A percentile compares a stretch with the other conserved stretches of the same genome.
Conservation (phyloP, 2,797 vertebrate species). For the Sternarchorhynchus goeldii region DNA sequence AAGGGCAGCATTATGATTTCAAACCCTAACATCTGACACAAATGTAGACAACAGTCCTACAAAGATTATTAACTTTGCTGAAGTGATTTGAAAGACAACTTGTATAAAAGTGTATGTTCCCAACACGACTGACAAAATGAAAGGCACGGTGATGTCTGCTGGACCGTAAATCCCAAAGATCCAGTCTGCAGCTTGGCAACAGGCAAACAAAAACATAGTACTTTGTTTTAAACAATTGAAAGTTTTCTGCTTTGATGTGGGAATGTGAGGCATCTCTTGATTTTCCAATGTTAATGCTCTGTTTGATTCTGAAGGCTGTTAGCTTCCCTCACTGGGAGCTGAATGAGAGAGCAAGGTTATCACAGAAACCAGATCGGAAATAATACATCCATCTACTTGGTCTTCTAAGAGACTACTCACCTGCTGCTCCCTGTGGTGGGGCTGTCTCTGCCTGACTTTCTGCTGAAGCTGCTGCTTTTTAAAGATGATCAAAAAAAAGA, state of each 20-base stretch:
- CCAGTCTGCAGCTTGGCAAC: slow-evolving; percentile 74
- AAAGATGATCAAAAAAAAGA: slow-evolving; percentile 19
- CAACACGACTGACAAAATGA: slow-evolving; percentile 41
- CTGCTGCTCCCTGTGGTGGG: slow-evolving; percentile 57
- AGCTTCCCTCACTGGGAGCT: slow-evolving; percentile 66
- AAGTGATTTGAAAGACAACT: slow-evolving; percentile 42
- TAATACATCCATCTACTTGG: background rate
- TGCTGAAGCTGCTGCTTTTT: slow-evolving; percentile 51
- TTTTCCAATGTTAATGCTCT: slow-evolving; percentile 20
- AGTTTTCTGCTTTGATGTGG: background rate
- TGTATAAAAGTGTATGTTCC: slow-evolving; percentile 55
- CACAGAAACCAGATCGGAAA: slow-evolving; percentile 1
- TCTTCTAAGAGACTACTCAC: slow-evolving; percentile 55
- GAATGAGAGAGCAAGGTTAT: slow-evolving; percentile 57
- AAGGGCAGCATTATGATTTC: slow-evolving; percentile 13
- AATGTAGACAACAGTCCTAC: background rate
- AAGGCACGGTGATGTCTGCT: slow-evolving; percentile 69
- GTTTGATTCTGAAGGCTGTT: slow-evolving; percentile 13
- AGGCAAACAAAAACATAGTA: slow-evolving; percentile 30
- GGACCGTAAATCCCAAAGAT: slow-evolving; percentile 54
- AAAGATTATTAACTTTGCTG: background rate
- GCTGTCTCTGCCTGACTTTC: slow-evolving; percentile 46
- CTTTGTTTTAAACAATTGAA: slow-evolving; percentile 12
- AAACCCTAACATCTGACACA: background rate
- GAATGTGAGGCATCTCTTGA: background rate